Conservation (phyloP, 1,140 invertebrate genomes). For the Zaprionus vittiger region DNA sequence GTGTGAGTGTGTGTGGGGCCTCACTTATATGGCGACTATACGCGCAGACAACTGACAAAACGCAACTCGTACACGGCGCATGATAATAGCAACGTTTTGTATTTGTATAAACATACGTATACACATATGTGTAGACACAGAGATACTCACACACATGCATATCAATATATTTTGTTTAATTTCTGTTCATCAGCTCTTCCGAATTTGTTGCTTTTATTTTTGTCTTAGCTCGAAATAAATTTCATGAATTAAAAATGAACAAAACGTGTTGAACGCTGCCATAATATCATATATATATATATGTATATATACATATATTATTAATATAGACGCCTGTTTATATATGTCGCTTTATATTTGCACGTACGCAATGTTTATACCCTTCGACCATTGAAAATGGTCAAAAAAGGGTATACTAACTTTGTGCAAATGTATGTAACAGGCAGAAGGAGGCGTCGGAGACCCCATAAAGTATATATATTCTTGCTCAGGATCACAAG, state of each 20-base stretch:
- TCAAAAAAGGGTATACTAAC: no score
- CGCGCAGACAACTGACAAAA: constrained; percentile 36
- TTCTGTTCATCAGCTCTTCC: constrained; percentile 37
- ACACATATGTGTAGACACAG: not conserved
- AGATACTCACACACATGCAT: not conserved
- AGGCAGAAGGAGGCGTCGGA: no score
- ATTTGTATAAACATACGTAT: constrained; percentile 3
- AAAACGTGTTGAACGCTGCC: constrained; percentile 66
- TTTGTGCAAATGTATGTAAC: no score
- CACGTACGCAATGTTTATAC: not conserved
- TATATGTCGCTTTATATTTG: constrained; percentile 17
- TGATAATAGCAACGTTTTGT: constrained; percentile 8
- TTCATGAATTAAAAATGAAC: constrained; percentile 79
- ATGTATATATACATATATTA: constrained; percentile 27
- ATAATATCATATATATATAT: constrained; percentile 30
- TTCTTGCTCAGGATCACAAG: no score
- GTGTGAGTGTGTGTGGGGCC: not conserved
- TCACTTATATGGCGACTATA: constrained; percentile 15
- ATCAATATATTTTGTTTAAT: constrained; percentile 12
- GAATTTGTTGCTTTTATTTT: constrained; percentile 54
- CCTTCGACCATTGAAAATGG: no score
- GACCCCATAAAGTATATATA: no score
- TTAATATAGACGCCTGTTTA: constrained; percentile 18
- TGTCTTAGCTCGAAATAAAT: constrained; percentile 63
- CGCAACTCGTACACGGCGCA: constrained; percentile 21